A percentile compares a stretch with the other conserved stretches of the same genome.
These are phyloP conservation scores for Brachionus plicatilis DNA, from an alignment of 1,140 invertebrate species.

Conservation along the genomic window DNA sequence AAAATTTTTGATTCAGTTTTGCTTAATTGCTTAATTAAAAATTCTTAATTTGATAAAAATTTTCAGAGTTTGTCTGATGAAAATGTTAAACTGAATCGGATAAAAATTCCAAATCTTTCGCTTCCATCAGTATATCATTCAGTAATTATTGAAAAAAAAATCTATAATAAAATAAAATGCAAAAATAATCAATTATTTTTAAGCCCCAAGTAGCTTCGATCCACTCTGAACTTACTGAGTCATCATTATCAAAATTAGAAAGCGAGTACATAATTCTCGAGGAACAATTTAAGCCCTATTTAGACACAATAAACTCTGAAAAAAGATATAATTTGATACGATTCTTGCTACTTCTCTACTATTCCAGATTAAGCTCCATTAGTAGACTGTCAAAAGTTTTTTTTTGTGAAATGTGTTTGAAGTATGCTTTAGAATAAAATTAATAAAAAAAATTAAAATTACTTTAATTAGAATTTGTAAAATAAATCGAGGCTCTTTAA, in stretches of 20 bases:
- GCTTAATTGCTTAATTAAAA: neutral
- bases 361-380: neutral
- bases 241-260: neutral
- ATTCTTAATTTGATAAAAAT: neutral
- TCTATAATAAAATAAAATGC: neutral
- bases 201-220: neutral
- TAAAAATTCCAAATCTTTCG: conserved; percentile 35
- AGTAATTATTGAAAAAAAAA: neutral
- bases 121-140: conserved; percentile 35
- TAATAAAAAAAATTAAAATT: neutral
- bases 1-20: conserved; percentile 5
- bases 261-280: conserved; percentile 22
- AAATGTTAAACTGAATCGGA: conserved; percentile 16
- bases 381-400: neutral
- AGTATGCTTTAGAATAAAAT: neutral
- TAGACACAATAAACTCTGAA: conserved; percentile 19
- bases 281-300: conserved; percentile 38
- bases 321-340: conserved; percentile 22
- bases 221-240: conserved; percentile 33
- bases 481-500: conserved; percentile 18
- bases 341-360: conserved; percentile 20
- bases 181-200: conserved; percentile 14
- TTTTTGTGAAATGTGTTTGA: conserved; percentile 36
- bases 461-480: conserved; percentile 36
- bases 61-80: conserved; percentile 33